Conservation (phyloP, 2,888 invertebrate genomes). For the Polyploca ridens region DNA sequence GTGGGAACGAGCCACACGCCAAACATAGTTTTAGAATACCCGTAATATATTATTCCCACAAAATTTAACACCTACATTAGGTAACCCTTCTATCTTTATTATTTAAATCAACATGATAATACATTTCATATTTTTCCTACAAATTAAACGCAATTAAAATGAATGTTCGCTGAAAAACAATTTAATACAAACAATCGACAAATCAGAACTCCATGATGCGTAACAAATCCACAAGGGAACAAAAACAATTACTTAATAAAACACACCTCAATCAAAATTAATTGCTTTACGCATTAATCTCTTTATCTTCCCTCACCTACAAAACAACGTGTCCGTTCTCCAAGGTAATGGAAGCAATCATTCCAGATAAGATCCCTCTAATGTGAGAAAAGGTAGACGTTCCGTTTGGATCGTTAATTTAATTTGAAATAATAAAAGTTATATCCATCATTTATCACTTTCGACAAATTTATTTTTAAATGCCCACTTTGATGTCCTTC, state of each 20-base stretch:
- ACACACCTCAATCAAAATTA: slow-evolving; percentile 84
- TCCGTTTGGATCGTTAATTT: slow-evolving; percentile 80
- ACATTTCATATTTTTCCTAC: neutral
- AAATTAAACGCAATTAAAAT: neutral
- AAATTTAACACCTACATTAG: slow-evolving; percentile 15
- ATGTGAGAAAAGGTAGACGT: slow-evolving; percentile 83
- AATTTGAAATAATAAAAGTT: slow-evolving; percentile 84
- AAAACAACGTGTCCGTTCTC: slow-evolving; percentile 79
- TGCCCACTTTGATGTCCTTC: slow-evolving; percentile 74
- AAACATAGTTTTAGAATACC: slow-evolving; percentile 57
- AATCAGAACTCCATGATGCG: slow-evolving; percentile 62
- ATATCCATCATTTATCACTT: slow-evolving; percentile 83
- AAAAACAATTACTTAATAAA: slow-evolving; percentile 83
- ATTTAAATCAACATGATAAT: neutral
- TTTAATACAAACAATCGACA: slow-evolving; percentile 40
- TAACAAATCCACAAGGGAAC: slow-evolving; percentile 74
- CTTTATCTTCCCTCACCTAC: slow-evolving; percentile 78
- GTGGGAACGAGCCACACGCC: slow-evolving; percentile 76
- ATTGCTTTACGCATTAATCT: slow-evolving; percentile 84
- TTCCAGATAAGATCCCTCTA: slow-evolving; percentile 82
- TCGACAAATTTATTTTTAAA: slow-evolving; percentile 85
- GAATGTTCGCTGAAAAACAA: slow-evolving; percentile 25
- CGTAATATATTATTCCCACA: slow-evolving; percentile 49
- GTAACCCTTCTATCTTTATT: neutral
- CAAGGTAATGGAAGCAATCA: slow-evolving; percentile 83